Evolutionary conservation across 2,797 vertebrate genomes (phyloP), one percentile per base, ranked within the genome.

Genomic region (Falco peregrinus): DNA sequence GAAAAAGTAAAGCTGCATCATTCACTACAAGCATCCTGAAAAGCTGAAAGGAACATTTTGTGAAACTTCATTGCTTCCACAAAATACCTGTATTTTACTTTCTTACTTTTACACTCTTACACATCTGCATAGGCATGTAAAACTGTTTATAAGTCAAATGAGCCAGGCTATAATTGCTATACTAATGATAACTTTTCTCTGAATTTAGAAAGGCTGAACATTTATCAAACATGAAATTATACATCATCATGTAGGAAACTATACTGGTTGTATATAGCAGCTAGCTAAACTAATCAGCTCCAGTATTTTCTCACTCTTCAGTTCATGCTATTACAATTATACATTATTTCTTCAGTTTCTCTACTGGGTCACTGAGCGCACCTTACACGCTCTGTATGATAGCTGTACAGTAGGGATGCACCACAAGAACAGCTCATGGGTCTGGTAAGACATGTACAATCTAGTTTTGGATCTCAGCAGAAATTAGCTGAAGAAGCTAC

Each of bases 361-460:
- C 54, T 48, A 20, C 33, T 59, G 43, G 16, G 9, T 63, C 48
- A 37, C 75, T 29, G 19, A 48, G 53, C 45, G n/a, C 25, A 51
- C 1, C 3, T 57, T 11, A 16, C 0, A 2, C 0, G 3, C 61
- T 54, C 53, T 35, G 8, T 10, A 14, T 4, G 16, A 54, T 8
- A 79, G 16, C 33, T 35, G 31, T 3, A 37, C 2, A 1, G 69
- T 2, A 48, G 18, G 35, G 20, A 76, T n/a, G 51, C 3, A 5
- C 18, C 11, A 8, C 56, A 63, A 25, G 19, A 53, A 31, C 17
- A 4, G 26, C 41, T 60, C 37, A 10, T 2, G 4, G 48, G 57
- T 51, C 39, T 45, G 31, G 19, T 56, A 50, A 84, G 59, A 68
- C 1, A n/a, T 2, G 6, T 39, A 48, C 1, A 0, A 31, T 2